Conservation (phyloP, 2,113 vertebrate species). For the Pontoporia blainvillei region DNA sequence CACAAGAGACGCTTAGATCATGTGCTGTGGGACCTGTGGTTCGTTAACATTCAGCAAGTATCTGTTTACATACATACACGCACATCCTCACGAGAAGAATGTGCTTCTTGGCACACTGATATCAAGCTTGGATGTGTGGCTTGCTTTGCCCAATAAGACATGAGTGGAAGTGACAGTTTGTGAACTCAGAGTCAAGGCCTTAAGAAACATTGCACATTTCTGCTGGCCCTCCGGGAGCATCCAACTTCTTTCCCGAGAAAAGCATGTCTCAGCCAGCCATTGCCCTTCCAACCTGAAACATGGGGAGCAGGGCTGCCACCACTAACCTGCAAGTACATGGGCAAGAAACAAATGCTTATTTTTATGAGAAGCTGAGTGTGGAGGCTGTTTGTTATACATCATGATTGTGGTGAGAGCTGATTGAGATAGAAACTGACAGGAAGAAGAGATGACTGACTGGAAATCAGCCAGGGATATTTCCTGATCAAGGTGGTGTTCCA, state of each 20-base stretch:
- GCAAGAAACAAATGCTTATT: background rate
- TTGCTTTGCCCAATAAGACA: background rate
- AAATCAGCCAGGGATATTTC: background rate
- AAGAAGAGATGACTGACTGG: background rate
- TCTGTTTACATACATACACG: fast-evolving
- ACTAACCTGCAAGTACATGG: background rate
- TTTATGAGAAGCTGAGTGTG: too few relatives aligned
- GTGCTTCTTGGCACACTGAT: too few relatives aligned
- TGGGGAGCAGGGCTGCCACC: background rate
- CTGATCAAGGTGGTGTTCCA: too few relatives aligned
- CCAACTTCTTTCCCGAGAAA: background rate
- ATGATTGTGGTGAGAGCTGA: background rate
- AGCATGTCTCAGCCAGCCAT: background rate
- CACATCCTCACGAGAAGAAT: background rate
- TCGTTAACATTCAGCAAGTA: background rate
- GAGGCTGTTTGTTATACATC: background rate
- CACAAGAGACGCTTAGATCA: background rate
- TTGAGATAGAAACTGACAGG: background rate
- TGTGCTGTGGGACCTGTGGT: background rate
- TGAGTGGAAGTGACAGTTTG: background rate
- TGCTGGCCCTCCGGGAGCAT: background rate
- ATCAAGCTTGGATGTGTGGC: background rate
- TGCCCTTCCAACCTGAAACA: background rate
- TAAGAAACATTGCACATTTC: background rate
- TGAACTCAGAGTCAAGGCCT: background rate